phyloP scores from a whole-genome alignment of 2,113 vertebrate genomes.

The Thalassarche chlororhynchos region DNA sequence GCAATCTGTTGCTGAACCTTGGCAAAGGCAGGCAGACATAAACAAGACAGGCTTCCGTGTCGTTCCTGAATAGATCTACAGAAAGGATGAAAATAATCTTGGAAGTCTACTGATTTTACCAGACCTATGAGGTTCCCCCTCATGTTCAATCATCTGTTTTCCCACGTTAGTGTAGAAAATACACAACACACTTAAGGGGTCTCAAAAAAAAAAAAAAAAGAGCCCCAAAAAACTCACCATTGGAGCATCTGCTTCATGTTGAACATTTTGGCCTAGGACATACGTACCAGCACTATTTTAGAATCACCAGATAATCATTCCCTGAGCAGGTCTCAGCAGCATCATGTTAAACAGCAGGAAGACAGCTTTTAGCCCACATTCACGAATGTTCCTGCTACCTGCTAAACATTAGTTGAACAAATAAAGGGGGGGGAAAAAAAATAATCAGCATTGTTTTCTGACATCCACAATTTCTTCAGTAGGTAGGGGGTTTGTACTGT shows the following conservation, averaged over 20 bases:
- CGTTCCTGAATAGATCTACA: not conserved
- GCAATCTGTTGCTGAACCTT: not conserved
- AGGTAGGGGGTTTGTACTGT: not conserved
- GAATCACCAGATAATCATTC: not conserved
- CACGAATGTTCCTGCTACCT: not conserved
- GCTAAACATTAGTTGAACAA: not conserved
- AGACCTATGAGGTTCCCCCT: not conserved
- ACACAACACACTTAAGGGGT: not conserved
- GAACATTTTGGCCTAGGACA: not conserved
- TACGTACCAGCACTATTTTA: fast-evolving
- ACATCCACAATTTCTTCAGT: not conserved
- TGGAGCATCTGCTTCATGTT: not conserved
- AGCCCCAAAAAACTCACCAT: not conserved
- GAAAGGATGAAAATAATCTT: not conserved
- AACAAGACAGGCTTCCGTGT: not conserved
- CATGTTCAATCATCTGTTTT: not conserved
- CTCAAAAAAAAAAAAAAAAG: too few relatives aligned
- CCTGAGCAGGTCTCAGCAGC: not conserved
- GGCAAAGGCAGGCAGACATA: not conserved
- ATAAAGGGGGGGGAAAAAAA: not conserved
- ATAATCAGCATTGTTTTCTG: not conserved
- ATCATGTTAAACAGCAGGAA: not conserved
- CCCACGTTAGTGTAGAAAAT: not conserved
- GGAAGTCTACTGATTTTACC: not conserved
- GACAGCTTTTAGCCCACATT: not conserved